Conservation (phyloP, 2,888 invertebrate species). For the Drosophila lacicola region DNA sequence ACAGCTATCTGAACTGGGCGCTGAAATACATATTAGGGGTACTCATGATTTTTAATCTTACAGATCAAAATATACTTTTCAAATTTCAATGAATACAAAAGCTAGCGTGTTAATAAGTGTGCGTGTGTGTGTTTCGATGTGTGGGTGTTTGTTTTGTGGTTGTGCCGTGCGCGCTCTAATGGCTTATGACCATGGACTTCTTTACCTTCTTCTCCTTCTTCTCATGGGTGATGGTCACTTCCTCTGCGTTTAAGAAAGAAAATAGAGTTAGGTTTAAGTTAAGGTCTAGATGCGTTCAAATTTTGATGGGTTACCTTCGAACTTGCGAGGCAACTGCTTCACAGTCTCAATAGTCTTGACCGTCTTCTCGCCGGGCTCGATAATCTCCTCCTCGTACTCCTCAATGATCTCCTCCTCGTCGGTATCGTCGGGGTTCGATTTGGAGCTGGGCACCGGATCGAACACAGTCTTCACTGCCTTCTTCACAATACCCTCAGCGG, state of each 20-base stretch:
- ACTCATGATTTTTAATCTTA: constrained; percentile 33
- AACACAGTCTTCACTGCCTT: constrained; percentile 84
- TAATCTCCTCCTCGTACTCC: constrained; percentile 85
- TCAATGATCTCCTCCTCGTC: constrained; percentile 84
- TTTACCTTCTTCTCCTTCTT: constrained; percentile 83
- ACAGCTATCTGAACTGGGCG: constrained; percentile 65
- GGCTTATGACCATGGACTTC: constrained; percentile 83
- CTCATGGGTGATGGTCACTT: constrained; percentile 82
- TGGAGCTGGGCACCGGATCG: constrained; percentile 82
- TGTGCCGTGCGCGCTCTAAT: constrained; percentile 62
- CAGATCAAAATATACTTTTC: constrained; percentile 20
- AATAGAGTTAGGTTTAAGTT: not conserved
- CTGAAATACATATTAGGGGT: constrained; percentile 68
- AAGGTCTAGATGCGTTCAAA: not conserved
- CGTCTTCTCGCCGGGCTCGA: constrained; percentile 84
- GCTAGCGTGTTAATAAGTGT: constrained; percentile 47
- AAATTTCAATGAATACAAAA: constrained; percentile 37
- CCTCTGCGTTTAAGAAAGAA: constrained; percentile 63
- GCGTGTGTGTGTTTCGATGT: constrained; percentile 26
- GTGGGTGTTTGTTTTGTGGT: constrained; percentile 25
- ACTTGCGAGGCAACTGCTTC: constrained; percentile 82
- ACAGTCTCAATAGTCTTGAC: constrained; percentile 83
- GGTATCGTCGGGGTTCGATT: constrained; percentile 78
- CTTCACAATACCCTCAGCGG: constrained; percentile 84
- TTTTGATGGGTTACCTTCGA: constrained; percentile 72